Conservation (phyloP, 2,113 vertebrate species). For the Pholis gunnellus region DNA sequence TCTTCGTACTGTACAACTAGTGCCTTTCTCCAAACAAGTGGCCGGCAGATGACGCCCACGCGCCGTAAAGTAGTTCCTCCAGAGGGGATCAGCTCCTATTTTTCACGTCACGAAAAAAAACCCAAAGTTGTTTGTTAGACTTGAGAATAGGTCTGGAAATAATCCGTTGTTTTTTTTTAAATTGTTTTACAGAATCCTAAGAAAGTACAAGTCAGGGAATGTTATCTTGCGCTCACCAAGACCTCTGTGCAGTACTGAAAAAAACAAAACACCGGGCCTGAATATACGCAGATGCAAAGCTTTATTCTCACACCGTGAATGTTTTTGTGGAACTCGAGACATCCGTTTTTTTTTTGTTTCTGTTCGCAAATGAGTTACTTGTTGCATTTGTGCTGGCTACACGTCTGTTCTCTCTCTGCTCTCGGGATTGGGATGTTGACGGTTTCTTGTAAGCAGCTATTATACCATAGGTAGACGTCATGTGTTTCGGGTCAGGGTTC, state of each 20-base stretch:
- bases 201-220: slow-evolving; percentile 73
- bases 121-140: slow-evolving; percentile 59
- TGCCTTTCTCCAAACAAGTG: slow-evolving; percentile 73
- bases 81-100: slow-evolving; percentile 45
- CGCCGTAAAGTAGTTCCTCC: slow-evolving; percentile 26
- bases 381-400: slow-evolving; percentile 39
- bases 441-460: slow-evolving; percentile 58
- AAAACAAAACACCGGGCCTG: slow-evolving; percentile 35
- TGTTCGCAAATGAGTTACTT: slow-evolving; percentile 33
- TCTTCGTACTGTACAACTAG: slow-evolving; percentile 78
- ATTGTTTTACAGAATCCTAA: slow-evolving; percentile 67
- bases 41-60: slow-evolving; percentile 38
- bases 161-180: slow-evolving; percentile 16
- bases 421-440: slow-evolving; percentile 38
- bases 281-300: slow-evolving; percentile 75
- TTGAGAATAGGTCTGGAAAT: slow-evolving; percentile 49
- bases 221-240: slow-evolving; percentile 51
- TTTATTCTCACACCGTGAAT: slow-evolving; percentile 82
- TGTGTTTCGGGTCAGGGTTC: slow-evolving; percentile 55
- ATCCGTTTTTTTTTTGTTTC: slow-evolving; percentile 4
- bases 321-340: slow-evolving; percentile 69
- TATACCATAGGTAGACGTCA: slow-evolving; percentile 42
- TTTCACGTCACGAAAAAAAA: slow-evolving; percentile 48
- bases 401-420: background rate
- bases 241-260: slow-evolving; percentile 54